phyloP scores from a whole-genome alignment of 2,797 vertebrate species.

The Melanotaenia boesemani region DNA sequence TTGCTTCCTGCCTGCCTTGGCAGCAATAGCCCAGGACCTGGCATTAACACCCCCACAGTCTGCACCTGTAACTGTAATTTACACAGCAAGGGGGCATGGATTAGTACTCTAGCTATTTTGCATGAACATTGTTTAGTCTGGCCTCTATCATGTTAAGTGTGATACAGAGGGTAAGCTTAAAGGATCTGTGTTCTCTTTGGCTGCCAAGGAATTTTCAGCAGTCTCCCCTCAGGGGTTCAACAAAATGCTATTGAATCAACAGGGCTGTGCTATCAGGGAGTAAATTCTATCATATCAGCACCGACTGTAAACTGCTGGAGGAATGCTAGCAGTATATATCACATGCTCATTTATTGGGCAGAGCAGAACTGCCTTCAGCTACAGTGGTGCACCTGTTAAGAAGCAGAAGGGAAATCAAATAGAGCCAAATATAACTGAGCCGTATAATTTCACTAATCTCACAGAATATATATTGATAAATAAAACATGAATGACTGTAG shows the following conservation, averaged over 20 bases:
- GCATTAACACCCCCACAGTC: slow-evolving; percentile 60
- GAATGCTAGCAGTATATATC: slow-evolving; percentile 42
- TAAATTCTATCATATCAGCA: slow-evolving; percentile 63
- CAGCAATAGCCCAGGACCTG: slow-evolving; percentile 59
- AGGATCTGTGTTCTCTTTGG: slow-evolving; percentile 28
- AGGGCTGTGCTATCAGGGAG: slow-evolving; percentile 42
- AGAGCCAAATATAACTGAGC: background rate
- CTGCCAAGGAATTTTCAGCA: slow-evolving; percentile 25
- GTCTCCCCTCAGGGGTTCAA: slow-evolving; percentile 35
- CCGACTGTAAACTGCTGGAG: slow-evolving; percentile 50
- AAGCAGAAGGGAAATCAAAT: slow-evolving; percentile 27
- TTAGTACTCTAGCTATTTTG: slow-evolving; percentile 51
- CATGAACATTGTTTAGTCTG: slow-evolving; percentile 47
- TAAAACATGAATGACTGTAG: background rate
- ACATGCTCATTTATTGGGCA: slow-evolving; percentile 57
- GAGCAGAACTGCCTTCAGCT: slow-evolving; percentile 40
- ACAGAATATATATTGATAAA: background rate
- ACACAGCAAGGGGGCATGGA: slow-evolving; percentile 51
- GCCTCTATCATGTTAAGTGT: slow-evolving; percentile 43
- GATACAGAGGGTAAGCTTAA: slow-evolving; percentile 45
- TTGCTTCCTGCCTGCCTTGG: slow-evolving; percentile 69
- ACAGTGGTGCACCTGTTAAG: slow-evolving; percentile 38
- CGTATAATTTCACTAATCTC: background rate
- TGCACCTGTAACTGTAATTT: slow-evolving; percentile 66
- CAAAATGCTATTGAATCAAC: slow-evolving; percentile 66